Percentiles rank a stretch among this genome's conserved stretches.
Evolutionary conservation across 2,888 invertebrate species (phyloP).

Genomic region (Eupeodes luniger): DNA sequence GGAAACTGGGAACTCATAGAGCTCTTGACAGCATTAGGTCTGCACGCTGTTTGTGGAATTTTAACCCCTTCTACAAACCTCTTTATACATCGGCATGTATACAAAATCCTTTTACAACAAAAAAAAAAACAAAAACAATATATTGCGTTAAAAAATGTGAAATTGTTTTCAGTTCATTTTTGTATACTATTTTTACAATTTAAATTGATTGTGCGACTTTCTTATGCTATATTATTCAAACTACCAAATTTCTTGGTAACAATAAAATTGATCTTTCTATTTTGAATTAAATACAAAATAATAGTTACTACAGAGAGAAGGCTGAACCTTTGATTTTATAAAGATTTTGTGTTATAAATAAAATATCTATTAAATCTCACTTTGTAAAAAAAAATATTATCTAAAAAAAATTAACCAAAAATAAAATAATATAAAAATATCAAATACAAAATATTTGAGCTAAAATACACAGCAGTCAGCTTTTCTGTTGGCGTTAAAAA

Average conservation of each 20-base stretch:
- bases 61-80: background rate
- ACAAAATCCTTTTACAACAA: background rate
- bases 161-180: slow-evolving; percentile 60
- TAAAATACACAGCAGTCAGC: slow-evolving; percentile 71
- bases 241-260: slow-evolving; percentile 41
- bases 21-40: too few species aligned
- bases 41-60: too few species aligned
- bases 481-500: slow-evolving; percentile 68
- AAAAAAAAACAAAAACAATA: background rate
- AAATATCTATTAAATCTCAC: slow-evolving; percentile 58
- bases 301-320: slow-evolving; percentile 27
- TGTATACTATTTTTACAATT: slow-evolving; percentile 60
- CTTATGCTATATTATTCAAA: slow-evolving; percentile 44
- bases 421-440: slow-evolving; percentile 45
- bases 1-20: too few species aligned
- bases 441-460: slow-evolving; percentile 65
- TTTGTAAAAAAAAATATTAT: slow-evolving; percentile 49
- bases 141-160: slow-evolving; percentile 43
- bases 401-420: slow-evolving; percentile 55
- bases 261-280: slow-evolving; percentile 29
- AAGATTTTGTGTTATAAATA: slow-evolving; percentile 57
- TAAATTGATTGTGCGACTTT: slow-evolving; percentile 71
- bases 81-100: background rate
- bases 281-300: slow-evolving; percentile 30
- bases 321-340: slow-evolving; percentile 56